phyloP scores from a whole-genome alignment of 2,797 vertebrate species.

The Thaleichthys pacificus region DNA sequence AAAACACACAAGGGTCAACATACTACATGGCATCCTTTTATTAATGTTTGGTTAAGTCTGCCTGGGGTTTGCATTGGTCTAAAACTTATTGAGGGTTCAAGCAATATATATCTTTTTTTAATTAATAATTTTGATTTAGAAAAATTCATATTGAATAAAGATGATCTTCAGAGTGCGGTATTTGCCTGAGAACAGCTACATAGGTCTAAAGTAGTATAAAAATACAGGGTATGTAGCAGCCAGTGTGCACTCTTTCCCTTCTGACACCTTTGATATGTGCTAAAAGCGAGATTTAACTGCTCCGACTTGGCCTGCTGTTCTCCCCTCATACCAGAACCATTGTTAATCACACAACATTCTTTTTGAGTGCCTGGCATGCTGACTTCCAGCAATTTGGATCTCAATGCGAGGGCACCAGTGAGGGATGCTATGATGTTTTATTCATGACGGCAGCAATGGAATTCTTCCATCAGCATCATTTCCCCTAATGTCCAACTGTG shows the following conservation, averaged over 20 bases:
- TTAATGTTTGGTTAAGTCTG: too few species aligned
- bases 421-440: slow-evolving; percentile 60
- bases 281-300: slow-evolving; percentile 45
- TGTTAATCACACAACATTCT: slow-evolving; percentile 69
- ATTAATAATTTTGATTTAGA: too few species aligned
- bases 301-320: slow-evolving; percentile 45
- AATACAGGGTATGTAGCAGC: not conserved
- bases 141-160: not conserved
- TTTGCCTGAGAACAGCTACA: not conserved
- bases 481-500: slow-evolving; percentile 27
- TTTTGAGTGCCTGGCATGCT: slow-evolving; percentile 49
- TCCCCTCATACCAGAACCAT: slow-evolving; percentile 44
- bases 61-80: too few species aligned
- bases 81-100: too few species aligned
- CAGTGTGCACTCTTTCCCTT: slow-evolving; percentile 9
- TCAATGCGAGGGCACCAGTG: slow-evolving; percentile 48
- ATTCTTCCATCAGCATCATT: slow-evolving; percentile 54
- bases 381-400: slow-evolving; percentile 62
- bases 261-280: slow-evolving; percentile 23
- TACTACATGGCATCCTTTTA: too few species aligned
- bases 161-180: not conserved
- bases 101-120: too few species aligned
- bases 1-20: not conserved
- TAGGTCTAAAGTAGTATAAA: not conserved
- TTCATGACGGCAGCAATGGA: slow-evolving; percentile 55